These are phyloP conservation scores for Leptodactylus fuscus DNA, from an alignment of 2,113 vertebrate species.

Conservation along the genomic window DNA sequence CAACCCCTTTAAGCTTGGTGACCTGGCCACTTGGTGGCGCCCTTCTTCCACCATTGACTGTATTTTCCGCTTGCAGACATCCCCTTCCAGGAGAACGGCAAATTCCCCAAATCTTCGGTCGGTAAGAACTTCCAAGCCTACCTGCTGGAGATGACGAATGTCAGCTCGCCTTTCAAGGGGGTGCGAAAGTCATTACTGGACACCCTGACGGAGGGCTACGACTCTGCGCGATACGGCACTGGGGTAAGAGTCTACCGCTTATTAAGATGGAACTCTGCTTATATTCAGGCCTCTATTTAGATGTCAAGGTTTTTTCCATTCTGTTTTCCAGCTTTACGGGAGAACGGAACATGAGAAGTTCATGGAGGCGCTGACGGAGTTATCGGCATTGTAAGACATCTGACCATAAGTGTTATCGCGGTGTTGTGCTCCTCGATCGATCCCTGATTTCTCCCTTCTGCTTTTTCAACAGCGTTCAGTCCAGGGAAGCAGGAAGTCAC, in stretches of 20 bases:
- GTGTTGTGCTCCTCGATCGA: too few species aligned
- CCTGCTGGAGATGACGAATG: constrained; percentile 86
- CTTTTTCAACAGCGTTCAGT: constrained; percentile 68
- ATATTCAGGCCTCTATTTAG: too few species aligned
- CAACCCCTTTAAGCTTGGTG: too few species aligned
- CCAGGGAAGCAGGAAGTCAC: constrained; percentile 73
- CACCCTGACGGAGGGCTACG: constrained; percentile 87
- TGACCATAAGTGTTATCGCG: neutral
- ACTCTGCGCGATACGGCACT: constrained; percentile 86
- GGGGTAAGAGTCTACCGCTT: too few species aligned
- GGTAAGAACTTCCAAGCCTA: constrained; percentile 88
- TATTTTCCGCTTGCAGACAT: constrained; percentile 76
- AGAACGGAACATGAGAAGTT: constrained; percentile 86
- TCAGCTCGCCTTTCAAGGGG: constrained; percentile 78
- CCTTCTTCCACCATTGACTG: neutral
- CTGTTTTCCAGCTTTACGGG: constrained; percentile 81
- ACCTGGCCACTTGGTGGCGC: too few species aligned
- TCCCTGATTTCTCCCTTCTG: constrained; percentile 7
- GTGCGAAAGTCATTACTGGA: constrained; percentile 82
- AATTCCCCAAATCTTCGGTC: constrained; percentile 80
- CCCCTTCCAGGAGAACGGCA: constrained; percentile 79
- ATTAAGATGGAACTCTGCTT: too few species aligned
- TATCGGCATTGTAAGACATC: constrained; percentile 85
- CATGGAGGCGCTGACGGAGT: constrained; percentile 83
- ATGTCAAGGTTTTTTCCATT: too few species aligned